Conservation (phyloP, 1,140 invertebrate genomes). For the Panagrolaimus sp. region DNA sequence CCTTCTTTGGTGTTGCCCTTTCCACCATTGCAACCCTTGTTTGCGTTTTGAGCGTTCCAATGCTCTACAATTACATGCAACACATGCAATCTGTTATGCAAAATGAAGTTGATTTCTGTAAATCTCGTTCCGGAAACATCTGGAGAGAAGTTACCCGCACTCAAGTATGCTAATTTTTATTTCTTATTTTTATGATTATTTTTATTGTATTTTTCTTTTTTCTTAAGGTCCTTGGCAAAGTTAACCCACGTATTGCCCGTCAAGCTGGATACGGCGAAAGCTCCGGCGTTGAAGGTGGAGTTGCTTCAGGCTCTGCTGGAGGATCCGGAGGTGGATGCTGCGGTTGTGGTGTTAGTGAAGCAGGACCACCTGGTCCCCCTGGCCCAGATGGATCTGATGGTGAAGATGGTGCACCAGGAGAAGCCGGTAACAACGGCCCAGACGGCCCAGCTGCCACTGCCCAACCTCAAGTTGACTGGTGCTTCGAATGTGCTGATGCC, state of each 20-base stretch:
- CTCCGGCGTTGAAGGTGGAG: conserved; percentile 19
- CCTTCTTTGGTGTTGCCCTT: conserved; percentile 28
- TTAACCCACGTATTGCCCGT: conserved; percentile 31
- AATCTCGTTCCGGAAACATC: conserved; percentile 50
- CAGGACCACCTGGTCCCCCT: conserved; percentile 45
- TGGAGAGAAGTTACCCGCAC: conserved; percentile 51
- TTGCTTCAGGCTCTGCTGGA: background rate
- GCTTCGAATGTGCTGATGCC: conserved; percentile 41
- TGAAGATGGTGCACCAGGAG: conserved; percentile 34
- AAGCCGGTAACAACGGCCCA: conserved; percentile 39
- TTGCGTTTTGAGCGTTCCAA: conserved; percentile 48
- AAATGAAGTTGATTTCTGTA: conserved; percentile 55
- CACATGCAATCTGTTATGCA: conserved; percentile 54
- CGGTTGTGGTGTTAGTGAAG: conserved; percentile 39
- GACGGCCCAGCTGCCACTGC: conserved; percentile 38
- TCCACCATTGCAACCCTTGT: conserved; percentile 44
- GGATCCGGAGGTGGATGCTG: conserved; percentile 19
- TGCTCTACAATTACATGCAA: conserved; percentile 55
- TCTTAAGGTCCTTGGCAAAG: conserved; percentile 21
- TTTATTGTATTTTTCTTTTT: too few relatives aligned
- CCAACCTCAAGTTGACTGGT: conserved; percentile 32
- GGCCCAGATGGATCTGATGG: conserved; percentile 46
- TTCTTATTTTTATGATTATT: conserved; percentile 18
- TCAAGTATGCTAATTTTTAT: conserved; percentile 27
- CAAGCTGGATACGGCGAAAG: conserved; percentile 41